Conservation (phyloP, 2,797 vertebrate species). For the Coluber constrictor region DNA sequence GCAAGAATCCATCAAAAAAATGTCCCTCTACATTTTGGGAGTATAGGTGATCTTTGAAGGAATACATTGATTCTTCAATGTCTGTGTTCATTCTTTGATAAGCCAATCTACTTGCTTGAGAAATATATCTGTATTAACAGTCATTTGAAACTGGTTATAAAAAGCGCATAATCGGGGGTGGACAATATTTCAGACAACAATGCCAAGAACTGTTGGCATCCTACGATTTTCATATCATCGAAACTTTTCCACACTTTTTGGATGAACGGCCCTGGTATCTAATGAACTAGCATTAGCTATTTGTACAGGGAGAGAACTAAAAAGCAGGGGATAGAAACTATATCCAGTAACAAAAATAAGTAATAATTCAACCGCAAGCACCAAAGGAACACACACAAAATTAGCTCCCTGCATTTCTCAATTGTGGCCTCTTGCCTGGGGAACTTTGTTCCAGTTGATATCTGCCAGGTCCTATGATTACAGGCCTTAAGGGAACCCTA, state of each 20-base stretch:
- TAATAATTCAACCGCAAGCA: not conserved
- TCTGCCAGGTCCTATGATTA: not conserved
- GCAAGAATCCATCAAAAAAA: slow-evolving; percentile 22
- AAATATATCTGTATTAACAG: not conserved
- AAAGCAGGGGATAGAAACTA: not conserved
- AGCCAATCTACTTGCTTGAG: not conserved
- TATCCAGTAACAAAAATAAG: not conserved
- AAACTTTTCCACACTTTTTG: not conserved
- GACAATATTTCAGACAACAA: not conserved
- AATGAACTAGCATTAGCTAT: not conserved
- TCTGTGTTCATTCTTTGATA: not conserved
- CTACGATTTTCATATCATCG: not conserved
- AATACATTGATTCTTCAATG: not conserved
- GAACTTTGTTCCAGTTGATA: not conserved
- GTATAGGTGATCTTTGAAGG: not conserved
- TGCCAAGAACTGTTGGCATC: not conserved
- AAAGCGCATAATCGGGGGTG: not conserved
- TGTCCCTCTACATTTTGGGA: slow-evolving; percentile 32
- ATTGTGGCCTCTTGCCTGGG: not conserved
- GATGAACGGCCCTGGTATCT: slow-evolving; percentile 5
- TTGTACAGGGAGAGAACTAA: not conserved
- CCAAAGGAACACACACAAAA: not conserved
- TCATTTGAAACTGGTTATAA: not conserved
- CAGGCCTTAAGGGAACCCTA: not conserved
- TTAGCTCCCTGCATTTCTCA: not conserved